Percentiles rank a stretch among this genome's conserved stretches.
These are phyloP conservation scores for Pterocles orientalis DNA, from an alignment of 2,113 vertebrate species.

Conservation along the genomic window DNA sequence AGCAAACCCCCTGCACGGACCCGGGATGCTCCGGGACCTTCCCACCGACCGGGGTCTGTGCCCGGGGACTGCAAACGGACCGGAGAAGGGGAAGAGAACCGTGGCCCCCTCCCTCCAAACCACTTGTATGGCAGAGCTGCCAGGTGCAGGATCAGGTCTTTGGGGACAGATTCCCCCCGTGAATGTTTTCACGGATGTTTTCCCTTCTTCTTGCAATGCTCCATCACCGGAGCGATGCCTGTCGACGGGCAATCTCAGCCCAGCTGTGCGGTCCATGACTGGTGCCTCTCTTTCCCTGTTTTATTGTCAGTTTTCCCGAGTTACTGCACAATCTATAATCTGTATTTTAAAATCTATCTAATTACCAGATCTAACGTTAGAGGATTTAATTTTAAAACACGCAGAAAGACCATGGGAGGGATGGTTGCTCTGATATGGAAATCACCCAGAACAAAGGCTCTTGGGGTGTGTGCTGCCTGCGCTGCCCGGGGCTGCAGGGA, in stretches of 20 bases:
- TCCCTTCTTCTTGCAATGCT: not conserved
- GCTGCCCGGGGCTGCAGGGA: not conserved
- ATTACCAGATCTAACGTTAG: not conserved
- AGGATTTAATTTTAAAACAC: not conserved
- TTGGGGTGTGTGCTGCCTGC: not conserved
- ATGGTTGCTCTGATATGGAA: not conserved
- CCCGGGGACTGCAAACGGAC: too few species aligned
- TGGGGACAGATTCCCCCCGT: too few species aligned
- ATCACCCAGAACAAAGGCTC: not conserved
- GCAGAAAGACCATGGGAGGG: not conserved
- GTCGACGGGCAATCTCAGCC: not conserved
- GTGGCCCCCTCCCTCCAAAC: too few species aligned
- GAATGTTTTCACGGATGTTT: too few species aligned
- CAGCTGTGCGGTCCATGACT: not conserved
- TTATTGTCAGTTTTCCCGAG: not conserved
- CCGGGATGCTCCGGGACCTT: not conserved
- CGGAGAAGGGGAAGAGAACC: not conserved
- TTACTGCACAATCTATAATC: not conserved
- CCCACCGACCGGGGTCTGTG: not conserved
- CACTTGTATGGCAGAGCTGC: not conserved
- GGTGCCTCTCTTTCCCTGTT: not conserved
- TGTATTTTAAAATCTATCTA: not conserved
- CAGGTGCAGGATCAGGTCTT: not conserved
- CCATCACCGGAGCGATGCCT: not conserved
- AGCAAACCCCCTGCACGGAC: fast-evolving